Evolutionary conservation across 2,797 vertebrate species (phyloP).

Genomic region (Mormyrus hasselquistii): DNA sequence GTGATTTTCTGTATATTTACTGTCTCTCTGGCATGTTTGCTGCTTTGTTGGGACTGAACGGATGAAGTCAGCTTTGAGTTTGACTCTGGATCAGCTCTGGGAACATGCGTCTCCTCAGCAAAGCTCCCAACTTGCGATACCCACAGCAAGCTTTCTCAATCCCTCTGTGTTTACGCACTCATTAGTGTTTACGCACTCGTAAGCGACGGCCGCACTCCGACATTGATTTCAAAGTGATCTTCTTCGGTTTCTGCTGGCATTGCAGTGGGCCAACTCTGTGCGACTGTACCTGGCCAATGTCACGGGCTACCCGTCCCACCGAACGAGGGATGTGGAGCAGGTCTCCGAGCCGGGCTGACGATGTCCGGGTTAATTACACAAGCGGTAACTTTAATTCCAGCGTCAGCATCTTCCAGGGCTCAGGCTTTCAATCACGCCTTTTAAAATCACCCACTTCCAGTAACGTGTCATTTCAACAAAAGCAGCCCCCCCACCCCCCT

Average conservation of each 20-base stretch:
- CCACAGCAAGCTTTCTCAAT: not conserved
- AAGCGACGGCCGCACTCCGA: not conserved
- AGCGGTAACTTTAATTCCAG: not conserved
- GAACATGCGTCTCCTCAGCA: not conserved
- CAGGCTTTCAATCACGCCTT: not conserved
- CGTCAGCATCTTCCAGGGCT: not conserved
- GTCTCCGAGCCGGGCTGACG: not conserved
- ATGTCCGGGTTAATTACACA: not conserved
- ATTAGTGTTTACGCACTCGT: not conserved
- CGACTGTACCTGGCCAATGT: not conserved
- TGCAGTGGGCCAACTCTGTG: not conserved
- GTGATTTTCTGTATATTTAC: not conserved
- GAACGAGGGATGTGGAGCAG: not conserved
- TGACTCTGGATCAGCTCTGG: not conserved
- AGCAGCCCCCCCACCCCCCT: not conserved
- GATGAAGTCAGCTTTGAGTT: not conserved
- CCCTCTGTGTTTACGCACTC: not conserved
- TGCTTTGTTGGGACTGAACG: not conserved
- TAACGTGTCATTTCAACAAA: constrained; percentile 1
- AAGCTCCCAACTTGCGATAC: not conserved
- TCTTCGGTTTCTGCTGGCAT: not conserved
- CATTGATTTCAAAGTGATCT: not conserved
- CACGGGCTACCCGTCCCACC: not conserved
- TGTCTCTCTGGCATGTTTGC: not conserved
- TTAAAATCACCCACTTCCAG: constrained; percentile 3